These are phyloP conservation scores for Hylia prasina DNA, from an alignment of 2,113 vertebrate genomes.

Conservation along the genomic window DNA sequence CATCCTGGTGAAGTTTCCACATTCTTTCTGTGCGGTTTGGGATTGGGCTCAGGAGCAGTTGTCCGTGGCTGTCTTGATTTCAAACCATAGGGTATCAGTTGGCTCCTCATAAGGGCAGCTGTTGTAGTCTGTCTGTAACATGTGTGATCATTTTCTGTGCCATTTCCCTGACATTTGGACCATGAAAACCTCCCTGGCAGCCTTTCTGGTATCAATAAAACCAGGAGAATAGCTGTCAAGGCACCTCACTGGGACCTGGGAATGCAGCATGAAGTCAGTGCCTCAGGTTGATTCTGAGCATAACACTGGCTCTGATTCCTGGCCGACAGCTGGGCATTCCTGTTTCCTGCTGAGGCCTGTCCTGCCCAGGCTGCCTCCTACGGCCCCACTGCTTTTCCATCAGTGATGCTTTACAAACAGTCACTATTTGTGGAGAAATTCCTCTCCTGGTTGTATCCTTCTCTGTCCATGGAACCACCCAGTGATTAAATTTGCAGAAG, in stretches of 20 bases:
- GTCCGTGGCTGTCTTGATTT: not conserved
- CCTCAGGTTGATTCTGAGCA: not conserved
- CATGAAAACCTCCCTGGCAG: not conserved
- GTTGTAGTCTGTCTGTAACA: not conserved
- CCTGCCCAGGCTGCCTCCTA: not conserved
- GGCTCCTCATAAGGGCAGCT: slow-evolving; percentile 43
- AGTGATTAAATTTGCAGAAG: not conserved
- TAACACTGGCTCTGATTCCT: accelerated
- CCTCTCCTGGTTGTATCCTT: not conserved
- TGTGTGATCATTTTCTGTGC: slow-evolving; percentile 1
- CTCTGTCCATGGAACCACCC: not conserved
- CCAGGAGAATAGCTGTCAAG: not conserved
- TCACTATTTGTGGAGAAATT: not conserved
- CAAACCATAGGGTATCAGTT: slow-evolving; percentile 18
- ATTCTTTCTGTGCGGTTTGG: not conserved
- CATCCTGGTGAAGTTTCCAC: not conserved
- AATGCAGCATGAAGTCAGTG: not conserved
- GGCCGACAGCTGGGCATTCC: not conserved
- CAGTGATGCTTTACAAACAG: not conserved
- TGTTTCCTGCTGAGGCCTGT: not conserved
- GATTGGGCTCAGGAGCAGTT: not conserved
- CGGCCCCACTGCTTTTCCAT: not conserved
- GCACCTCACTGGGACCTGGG: not conserved
- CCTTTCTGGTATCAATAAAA: not conserved
- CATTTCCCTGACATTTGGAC: slow-evolving; percentile 29